Evolutionary conservation across 1,140 invertebrate species (phyloP).

Genomic region (Cardiocondyla obscurior): DNA sequence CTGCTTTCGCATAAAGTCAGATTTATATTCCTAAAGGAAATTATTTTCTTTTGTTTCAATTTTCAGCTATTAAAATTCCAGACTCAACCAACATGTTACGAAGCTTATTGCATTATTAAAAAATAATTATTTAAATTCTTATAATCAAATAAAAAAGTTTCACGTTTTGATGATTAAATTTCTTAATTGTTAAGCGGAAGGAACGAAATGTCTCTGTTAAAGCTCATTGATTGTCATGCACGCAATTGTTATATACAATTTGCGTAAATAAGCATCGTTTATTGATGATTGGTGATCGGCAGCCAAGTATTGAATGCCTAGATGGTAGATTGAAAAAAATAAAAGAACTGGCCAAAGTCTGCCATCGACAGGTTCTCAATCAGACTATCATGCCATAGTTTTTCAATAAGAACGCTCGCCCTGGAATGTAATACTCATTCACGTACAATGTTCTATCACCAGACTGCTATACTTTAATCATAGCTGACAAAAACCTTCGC

Average conservation of each 20-base stretch:
- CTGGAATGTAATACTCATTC: constrained; percentile 14
- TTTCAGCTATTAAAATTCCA: not conserved
- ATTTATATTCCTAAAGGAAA: not conserved
- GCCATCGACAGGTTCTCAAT: constrained; percentile 67
- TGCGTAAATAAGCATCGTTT: constrained; percentile 61
- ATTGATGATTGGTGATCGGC: constrained; percentile 45
- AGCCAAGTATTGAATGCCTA: constrained; percentile 56
- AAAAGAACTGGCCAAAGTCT: constrained; percentile 53
- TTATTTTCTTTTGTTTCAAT: not conserved
- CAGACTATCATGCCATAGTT: constrained; percentile 47
- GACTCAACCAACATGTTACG: not conserved
- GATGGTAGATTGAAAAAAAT: constrained; percentile 66
- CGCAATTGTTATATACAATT: constrained; percentile 50
- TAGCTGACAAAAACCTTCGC: not conserved
- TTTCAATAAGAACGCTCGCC: constrained; percentile 44
- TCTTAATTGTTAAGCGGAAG: not conserved
- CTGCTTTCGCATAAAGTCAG: not conserved
- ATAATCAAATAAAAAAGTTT: not conserved
- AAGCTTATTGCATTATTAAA: not conserved
- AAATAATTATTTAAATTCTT: not conserved
- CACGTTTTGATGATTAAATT: not conserved
- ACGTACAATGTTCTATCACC: not conserved
- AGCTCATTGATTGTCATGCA: not conserved
- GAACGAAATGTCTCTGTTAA: not conserved
- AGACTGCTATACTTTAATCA: constrained; percentile 11